Evolutionary conservation across 2,888 invertebrate genomes (phyloP).

Genomic region (Drosophila robusta): DNA sequence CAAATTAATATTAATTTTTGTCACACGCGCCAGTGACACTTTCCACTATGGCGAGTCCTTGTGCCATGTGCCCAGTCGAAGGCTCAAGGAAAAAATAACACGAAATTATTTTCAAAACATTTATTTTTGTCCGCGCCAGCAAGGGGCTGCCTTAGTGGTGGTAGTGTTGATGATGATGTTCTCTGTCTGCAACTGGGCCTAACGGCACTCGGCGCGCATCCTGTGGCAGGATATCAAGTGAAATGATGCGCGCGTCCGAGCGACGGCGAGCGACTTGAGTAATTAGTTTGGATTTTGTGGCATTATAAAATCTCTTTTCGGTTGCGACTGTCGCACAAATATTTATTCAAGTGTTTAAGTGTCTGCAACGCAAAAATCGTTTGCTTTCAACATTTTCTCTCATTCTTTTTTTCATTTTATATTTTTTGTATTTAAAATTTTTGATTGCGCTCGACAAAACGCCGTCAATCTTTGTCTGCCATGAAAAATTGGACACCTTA

Average conservation of each 20-base stretch:
- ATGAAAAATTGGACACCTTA: slow-evolving; percentile 84
- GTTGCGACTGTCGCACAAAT: slow-evolving; percentile 63
- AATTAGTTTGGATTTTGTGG: slow-evolving; percentile 83
- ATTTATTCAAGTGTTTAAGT: slow-evolving; percentile 84
- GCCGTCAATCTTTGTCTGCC: slow-evolving; percentile 76
- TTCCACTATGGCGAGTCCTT: slow-evolving; percentile 35
- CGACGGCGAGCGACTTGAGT: slow-evolving; percentile 66
- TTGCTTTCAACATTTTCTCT: slow-evolving; percentile 50
- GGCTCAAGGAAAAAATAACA: slow-evolving; percentile 61
- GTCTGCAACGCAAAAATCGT: slow-evolving; percentile 64
- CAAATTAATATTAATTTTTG: slow-evolving; percentile 84
- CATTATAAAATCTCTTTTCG: slow-evolving; percentile 76
- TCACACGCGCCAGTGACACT: slow-evolving; percentile 81
- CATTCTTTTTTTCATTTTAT: slow-evolving; percentile 10
- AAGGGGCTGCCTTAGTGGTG: slow-evolving; percentile 7
- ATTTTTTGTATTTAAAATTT: slow-evolving; percentile 62
- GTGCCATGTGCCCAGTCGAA: slow-evolving; percentile 1
- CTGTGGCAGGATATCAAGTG: slow-evolving; percentile 79
- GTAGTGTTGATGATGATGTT: slow-evolving; percentile 54
- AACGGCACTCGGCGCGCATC: slow-evolving; percentile 46
- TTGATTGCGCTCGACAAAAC: slow-evolving; percentile 70
- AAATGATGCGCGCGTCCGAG: slow-evolving; percentile 80
- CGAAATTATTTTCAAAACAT: slow-evolving; percentile 80
- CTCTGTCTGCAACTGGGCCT: slow-evolving; percentile 41
- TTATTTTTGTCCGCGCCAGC: slow-evolving; percentile 66